Evolutionary conservation across 2,113 vertebrate genomes (phyloP), one percentile per base, ranked within the genome.

Genomic region (Zingel zingel): DNA sequence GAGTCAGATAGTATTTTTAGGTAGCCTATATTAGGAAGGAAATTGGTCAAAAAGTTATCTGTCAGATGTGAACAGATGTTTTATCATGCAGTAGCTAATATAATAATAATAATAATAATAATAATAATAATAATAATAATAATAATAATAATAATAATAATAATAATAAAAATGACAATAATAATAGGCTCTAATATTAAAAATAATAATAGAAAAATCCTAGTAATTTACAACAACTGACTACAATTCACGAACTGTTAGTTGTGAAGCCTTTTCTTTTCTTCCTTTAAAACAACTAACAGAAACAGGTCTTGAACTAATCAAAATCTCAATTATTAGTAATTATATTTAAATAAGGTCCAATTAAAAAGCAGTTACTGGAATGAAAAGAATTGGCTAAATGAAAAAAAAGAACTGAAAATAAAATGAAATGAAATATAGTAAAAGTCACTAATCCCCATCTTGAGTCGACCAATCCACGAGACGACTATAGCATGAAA

Each of bases 381-480:
- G 6, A 57, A 21, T 13, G 1, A 10, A 39, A 51, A 10, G 1
- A 5, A 16, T 12, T 13, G 3, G 3, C 6, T 36, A 5, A 5
- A 43, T 16, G 5, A n/a, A 23, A 56, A 3, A 36, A 69, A n/a
- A 45, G 1, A 51, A n/a, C 2, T 1, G 18, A 36, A 19, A 18
- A 25, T 23, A 3, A 27, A 47, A 43, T 36, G 25, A n/a, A 43
- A 33, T 33, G 3, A 36, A 19, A 53, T 81, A 33, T 33, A 33
- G 5, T 33, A 33, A 0, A 59, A 81, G 19, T 70, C 3, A 68
- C 30, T 67, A 47, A 33, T 67, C 27, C 25, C 5, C 23, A n/a
- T 61, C 50, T 57, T 58, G 47, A 51, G 54, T 27, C 18, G 30
- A 33, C 56, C 9, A 39, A 48, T 83, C 78, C 74, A 19, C 19